These are phyloP conservation scores for Phataginus tetradactyla DNA, from an alignment of 2,797 vertebrate species.

Conservation along the genomic window DNA sequence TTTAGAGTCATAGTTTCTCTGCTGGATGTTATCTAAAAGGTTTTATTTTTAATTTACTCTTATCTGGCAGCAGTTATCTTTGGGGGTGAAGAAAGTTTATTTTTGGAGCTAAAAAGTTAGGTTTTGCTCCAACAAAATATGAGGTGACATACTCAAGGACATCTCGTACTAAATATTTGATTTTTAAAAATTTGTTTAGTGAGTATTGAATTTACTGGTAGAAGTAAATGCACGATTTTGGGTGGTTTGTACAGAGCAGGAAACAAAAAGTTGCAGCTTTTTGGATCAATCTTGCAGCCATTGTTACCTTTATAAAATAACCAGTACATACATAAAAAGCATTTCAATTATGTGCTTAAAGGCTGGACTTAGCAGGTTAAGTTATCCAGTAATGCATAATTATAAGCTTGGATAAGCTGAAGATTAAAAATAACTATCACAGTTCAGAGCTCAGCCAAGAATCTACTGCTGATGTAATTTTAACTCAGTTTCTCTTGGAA, in stretches of 20 bases:
- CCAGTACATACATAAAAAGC: neutral
- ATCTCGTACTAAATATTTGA: neutral
- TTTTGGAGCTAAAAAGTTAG: slow-evolving; percentile 42
- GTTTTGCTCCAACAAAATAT: neutral
- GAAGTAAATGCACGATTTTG: neutral
- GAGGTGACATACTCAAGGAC: neutral
- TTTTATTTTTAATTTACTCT: slow-evolving; percentile 60
- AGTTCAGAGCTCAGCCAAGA: neutral
- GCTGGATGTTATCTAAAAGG: neutral
- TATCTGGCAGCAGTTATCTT: neutral
- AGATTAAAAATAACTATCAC: neutral
- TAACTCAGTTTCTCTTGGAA: slow-evolving; percentile 24
- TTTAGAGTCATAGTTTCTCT: slow-evolving; percentile 66
- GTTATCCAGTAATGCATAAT: neutral
- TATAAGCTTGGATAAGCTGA: neutral
- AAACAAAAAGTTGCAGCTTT: neutral
- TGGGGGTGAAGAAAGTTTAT: neutral
- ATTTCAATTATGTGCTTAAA: neutral
- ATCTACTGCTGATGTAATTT: slow-evolving; percentile 11
- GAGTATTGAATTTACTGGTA: neutral
- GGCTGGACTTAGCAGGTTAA: slow-evolving; percentile 26
- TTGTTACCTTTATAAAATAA: slow-evolving; percentile 32
- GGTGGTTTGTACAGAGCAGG: neutral
- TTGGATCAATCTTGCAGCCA: neutral
- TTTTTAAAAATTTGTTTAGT: neutral